These are phyloP conservation scores for Colius striatus DNA, from an alignment of 2,113 vertebrate genomes.

Conservation along the genomic window DNA sequence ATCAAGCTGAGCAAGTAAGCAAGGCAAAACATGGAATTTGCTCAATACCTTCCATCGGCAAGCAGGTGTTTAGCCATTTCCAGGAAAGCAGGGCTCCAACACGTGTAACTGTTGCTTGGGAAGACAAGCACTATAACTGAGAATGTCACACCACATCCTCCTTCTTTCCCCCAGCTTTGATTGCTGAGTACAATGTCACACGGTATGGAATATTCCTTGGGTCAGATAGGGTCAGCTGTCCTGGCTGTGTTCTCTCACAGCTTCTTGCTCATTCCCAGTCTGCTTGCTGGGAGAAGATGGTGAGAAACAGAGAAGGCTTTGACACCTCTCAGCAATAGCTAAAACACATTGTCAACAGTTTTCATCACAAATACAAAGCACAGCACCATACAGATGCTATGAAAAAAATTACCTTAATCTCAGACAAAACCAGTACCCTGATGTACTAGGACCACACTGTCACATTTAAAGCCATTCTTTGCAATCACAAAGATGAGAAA, in stretches of 20 bases:
- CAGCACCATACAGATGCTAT: background rate
- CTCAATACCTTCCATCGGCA: background rate
- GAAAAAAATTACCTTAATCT: background rate
- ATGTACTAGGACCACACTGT: background rate
- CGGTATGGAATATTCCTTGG: background rate
- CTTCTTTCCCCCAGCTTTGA: background rate
- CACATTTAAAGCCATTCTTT: background rate
- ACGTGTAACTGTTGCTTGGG: background rate
- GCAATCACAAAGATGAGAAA: background rate
- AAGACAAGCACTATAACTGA: background rate
- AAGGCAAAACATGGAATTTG: background rate
- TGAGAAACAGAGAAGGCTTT: background rate
- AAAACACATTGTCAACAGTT: background rate
- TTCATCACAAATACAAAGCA: background rate
- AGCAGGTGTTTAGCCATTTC: background rate
- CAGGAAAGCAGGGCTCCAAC: background rate
- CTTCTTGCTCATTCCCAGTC: background rate
- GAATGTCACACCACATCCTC: background rate
- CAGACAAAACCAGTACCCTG: background rate
- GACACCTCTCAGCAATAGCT: background rate
- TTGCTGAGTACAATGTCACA: background rate
- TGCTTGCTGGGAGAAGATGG: background rate
- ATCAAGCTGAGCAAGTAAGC: rapidly evolving
- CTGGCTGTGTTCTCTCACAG: background rate
- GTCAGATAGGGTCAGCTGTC: background rate